Evolutionary conservation across 2,113 vertebrate genomes (phyloP).

Genomic region (Rafetus swinhoei): DNA sequence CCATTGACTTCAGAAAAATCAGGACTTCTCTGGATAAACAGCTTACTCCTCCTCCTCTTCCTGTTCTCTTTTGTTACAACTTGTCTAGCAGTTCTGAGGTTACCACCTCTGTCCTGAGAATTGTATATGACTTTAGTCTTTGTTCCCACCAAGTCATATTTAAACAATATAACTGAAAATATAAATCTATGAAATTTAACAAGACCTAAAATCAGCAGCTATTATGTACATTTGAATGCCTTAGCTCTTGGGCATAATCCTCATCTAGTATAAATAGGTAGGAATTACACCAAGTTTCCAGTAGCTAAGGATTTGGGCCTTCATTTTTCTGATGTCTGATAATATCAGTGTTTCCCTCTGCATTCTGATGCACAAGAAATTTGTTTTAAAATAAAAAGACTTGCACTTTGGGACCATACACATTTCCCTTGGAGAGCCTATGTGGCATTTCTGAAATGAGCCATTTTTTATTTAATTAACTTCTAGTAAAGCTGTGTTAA

Average conservation of each 20-base stretch:
- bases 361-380: slow-evolving; percentile 11
- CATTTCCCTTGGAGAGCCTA: slow-evolving; percentile 40
- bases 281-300: not conserved
- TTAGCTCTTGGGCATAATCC: not conserved
- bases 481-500: slow-evolving; percentile 61
- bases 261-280: not conserved
- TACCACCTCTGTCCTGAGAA: not conserved
- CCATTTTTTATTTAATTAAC: slow-evolving; percentile 63
- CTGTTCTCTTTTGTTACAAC: not conserved
- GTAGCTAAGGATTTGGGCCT: accelerated
- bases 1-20: not conserved
- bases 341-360: not conserved
- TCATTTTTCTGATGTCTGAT: not conserved
- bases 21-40: not conserved
- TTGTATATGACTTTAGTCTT: slow-evolving; percentile 1
- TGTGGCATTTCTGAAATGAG: slow-evolving; percentile 60
- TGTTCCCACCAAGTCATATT: not conserved
- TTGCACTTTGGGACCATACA: not conserved
- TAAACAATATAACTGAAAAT: not conserved
- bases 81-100: not conserved
- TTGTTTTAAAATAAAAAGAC: not conserved
- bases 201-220: not conserved
- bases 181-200: not conserved
- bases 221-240: not conserved
- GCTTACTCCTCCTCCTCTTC: not conserved